Conservation (phyloP, 2,888 invertebrate species). For the Drosophila mettleri region DNA sequence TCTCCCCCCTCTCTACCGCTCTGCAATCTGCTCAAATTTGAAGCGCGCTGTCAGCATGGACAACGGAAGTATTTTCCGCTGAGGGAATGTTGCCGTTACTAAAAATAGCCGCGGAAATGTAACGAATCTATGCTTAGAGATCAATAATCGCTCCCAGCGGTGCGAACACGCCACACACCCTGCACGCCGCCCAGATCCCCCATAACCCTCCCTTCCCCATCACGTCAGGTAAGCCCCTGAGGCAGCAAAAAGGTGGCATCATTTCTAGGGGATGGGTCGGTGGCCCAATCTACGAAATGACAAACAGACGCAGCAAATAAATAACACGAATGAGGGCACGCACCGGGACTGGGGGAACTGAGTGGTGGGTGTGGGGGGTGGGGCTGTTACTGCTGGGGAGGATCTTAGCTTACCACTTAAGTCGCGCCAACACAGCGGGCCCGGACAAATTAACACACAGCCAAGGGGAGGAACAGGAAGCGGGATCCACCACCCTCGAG, state of each 20-base stretch:
- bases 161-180: neutral
- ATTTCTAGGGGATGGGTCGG: neutral
- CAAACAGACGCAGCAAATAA: constrained; percentile 79
- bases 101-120: constrained; percentile 67
- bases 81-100: neutral
- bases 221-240: constrained; percentile 50
- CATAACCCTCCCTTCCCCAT: no score
- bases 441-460: constrained; percentile 66
- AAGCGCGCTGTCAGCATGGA: constrained; percentile 39
- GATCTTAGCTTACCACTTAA: constrained; percentile 64
- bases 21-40: neutral
- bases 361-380: neutral
- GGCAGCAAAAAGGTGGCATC: constrained; percentile 50
- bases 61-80: constrained; percentile 67
- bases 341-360: neutral
- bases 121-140: constrained; percentile 69
- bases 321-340: constrained; percentile 52
- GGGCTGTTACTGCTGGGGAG: neutral
- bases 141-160: constrained; percentile 67
- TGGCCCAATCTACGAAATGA: constrained; percentile 49
- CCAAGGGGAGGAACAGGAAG: constrained; percentile 47
- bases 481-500: neutral
- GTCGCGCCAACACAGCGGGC: constrained; percentile 46
- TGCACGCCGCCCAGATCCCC: no score
- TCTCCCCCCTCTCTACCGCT: no score